A percentile compares a stretch with the other conserved stretches of the same genome.
phyloP scores from a whole-genome alignment of 2,888 invertebrate genomes.

The Oscheius myriophilus region DNA sequence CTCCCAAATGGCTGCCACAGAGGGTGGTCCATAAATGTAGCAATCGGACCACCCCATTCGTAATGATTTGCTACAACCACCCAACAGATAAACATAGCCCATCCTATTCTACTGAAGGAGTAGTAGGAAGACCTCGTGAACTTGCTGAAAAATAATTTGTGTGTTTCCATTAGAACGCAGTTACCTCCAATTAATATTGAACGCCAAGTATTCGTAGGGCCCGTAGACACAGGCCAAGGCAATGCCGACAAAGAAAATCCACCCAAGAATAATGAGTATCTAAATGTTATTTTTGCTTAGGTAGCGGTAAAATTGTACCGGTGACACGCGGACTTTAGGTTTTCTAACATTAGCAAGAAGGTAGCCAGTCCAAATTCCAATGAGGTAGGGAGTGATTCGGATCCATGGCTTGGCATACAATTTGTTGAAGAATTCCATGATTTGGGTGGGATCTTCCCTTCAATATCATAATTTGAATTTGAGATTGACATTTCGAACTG shows the following conservation, averaged over 20 bases:
- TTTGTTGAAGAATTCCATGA: slow-evolving; percentile 35
- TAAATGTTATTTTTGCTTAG: background rate
- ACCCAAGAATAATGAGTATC: slow-evolving; percentile 33
- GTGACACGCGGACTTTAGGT: slow-evolving; percentile 8
- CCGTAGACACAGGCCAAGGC: slow-evolving; percentile 45
- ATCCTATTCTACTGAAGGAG: slow-evolving; percentile 67
- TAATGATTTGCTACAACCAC: slow-evolving; percentile 72
- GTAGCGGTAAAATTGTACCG: background rate
- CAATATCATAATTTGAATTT: too few relatives aligned
- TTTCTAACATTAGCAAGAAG: slow-evolving; percentile 60
- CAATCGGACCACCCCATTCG: slow-evolving; percentile 72
- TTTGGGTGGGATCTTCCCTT: background rate
- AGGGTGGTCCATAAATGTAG: slow-evolving; percentile 22
- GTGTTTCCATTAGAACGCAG: background rate
- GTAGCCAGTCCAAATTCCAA: slow-evolving; percentile 71
- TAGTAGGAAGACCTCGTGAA: slow-evolving; percentile 37
- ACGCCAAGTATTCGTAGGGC: slow-evolving; percentile 27
- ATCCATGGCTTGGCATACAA: slow-evolving; percentile 71
- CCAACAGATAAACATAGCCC: slow-evolving; percentile 72
- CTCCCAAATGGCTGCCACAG: slow-evolving; percentile 81
- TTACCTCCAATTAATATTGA: slow-evolving; percentile 11
- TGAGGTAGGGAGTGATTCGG: slow-evolving; percentile 71
- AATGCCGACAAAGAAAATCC: slow-evolving; percentile 28
- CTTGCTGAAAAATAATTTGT: slow-evolving; percentile 19
- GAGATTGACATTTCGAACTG: too few relatives aligned